A percentile compares a stretch with the other conserved stretches of the same genome.
These are phyloP conservation scores for Corticium candelabrum DNA, from an alignment of 37 sponge, comb jelly and placozoan genomes.

Conservation along the genomic window DNA sequence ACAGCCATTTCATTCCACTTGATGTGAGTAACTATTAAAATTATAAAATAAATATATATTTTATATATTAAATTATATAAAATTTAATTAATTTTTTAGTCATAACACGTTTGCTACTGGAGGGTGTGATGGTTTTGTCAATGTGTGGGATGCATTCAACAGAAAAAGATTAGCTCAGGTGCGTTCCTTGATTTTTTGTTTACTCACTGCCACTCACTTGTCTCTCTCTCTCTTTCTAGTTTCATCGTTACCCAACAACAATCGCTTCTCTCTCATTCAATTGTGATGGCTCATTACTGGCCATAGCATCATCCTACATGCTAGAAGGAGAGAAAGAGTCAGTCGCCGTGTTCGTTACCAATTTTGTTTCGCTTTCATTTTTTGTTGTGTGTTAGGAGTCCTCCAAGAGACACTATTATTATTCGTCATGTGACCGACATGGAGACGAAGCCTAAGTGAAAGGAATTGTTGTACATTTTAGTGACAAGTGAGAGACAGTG, in stretches of 20 bases:
- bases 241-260: slow-evolving; percentile 76
- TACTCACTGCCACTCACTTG: not conserved
- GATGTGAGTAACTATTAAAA: not conserved
- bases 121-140: slow-evolving; percentile 89
- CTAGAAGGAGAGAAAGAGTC: slow-evolving; percentile 49
- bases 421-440: too few relatives aligned
- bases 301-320: slow-evolving; percentile 74
- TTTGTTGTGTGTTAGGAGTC: too few relatives aligned
- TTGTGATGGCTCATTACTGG: slow-evolving; percentile 73
- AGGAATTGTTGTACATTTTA: too few relatives aligned
- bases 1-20: slow-evolving; percentile 81
- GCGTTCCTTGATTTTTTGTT: not conserved
- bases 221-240: slow-evolving; percentile 48
- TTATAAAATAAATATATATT: too few relatives aligned
- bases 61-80: not conserved
- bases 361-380: too few relatives aligned
- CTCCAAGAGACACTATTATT: too few relatives aligned
- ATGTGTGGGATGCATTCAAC: slow-evolving; percentile 98
- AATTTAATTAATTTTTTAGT: not conserved
- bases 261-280: slow-evolving; percentile 85
- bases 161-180: slow-evolving; percentile 69
- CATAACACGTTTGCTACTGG: slow-evolving; percentile 99
- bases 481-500: too few relatives aligned
- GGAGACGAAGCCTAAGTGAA: too few relatives aligned
- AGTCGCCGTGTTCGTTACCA: too few relatives aligned